phyloP scores from a whole-genome alignment of 1,140 invertebrate species.

The Drosophila aff. region DNA sequence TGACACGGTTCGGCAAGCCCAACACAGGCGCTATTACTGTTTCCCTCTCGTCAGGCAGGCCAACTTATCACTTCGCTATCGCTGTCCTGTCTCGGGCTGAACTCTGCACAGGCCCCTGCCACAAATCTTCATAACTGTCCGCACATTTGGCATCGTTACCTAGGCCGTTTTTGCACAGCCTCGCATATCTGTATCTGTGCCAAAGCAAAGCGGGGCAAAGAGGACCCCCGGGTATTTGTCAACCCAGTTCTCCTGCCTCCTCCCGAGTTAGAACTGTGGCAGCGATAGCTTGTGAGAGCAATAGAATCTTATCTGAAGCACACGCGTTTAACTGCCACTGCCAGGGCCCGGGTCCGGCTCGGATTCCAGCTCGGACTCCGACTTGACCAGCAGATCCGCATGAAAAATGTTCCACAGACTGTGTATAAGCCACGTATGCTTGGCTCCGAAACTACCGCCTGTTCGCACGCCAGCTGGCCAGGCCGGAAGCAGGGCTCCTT shows the following conservation, averaged over 20 bases:
- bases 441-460: slow-evolving; percentile 46
- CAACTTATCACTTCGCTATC: slow-evolving; percentile 22
- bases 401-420: slow-evolving; percentile 63
- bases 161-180: slow-evolving; percentile 20
- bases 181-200: slow-evolving; percentile 41
- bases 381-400: slow-evolving; percentile 48
- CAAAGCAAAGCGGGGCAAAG: slow-evolving; percentile 43
- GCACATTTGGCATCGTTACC: slow-evolving; percentile 55
- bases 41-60: background rate
- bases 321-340: slow-evolving; percentile 56
- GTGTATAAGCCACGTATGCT: slow-evolving; percentile 45
- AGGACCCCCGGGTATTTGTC: slow-evolving; percentile 69
- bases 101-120: slow-evolving; percentile 11
- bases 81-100: background rate
- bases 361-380: slow-evolving; percentile 9
- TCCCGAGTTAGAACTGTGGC: background rate
- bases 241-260: slow-evolving; percentile 30
- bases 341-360: slow-evolving; percentile 17
- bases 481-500: slow-evolving; percentile 24
- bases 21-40: background rate
- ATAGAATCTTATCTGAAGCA: slow-evolving; percentile 73
- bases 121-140: slow-evolving; percentile 70
- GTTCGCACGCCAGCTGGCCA: slow-evolving; percentile 54
- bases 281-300: slow-evolving; percentile 53
- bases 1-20: background rate